phyloP scores from a whole-genome alignment of 2,888 invertebrate species.

The Abscondita cerata region DNA sequence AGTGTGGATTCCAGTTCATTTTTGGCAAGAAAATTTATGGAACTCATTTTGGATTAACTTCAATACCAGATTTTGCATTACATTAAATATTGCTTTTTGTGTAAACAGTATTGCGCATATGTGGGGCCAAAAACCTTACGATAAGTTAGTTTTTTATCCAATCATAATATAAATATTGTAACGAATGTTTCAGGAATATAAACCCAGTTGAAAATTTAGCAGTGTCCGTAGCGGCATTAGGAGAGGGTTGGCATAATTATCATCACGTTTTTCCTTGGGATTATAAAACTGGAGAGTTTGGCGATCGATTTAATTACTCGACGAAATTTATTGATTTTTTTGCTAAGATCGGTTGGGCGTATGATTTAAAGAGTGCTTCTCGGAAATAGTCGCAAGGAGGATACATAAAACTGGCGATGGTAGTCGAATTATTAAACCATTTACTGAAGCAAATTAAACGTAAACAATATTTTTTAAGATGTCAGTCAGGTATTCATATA shows the following conservation, averaged over 20 bases:
- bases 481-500: not conserved
- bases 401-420: constrained; percentile 69
- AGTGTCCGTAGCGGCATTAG: constrained; percentile 78
- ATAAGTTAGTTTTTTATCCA: too few species aligned
- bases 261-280: constrained; percentile 77
- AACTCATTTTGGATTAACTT: constrained; percentile 86
- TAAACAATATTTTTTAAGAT: constrained; percentile 11
- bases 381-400: constrained; percentile 64
- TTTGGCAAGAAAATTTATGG: constrained; percentile 82
- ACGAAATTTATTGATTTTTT: constrained; percentile 82
- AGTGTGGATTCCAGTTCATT: constrained; percentile 78
- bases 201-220: constrained; percentile 75
- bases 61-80: constrained; percentile 81
- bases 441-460: constrained; percentile 62
- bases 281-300: constrained; percentile 64
- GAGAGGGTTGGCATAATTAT: constrained; percentile 87
- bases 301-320: constrained; percentile 71
- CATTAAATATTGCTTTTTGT: constrained; percentile 90
- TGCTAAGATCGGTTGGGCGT: constrained; percentile 82
- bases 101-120: constrained; percentile 96
- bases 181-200: constrained; percentile 65
- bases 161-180: too few species aligned
- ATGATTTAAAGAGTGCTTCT: constrained; percentile 74
- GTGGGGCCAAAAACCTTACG: constrained; percentile 93
- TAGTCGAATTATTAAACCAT: constrained; percentile 52